A percentile compares a stretch with the other conserved stretches of the same genome.
phyloP scores from a whole-genome alignment of 2,113 vertebrate genomes.

The Nycticorax nycticorax region DNA sequence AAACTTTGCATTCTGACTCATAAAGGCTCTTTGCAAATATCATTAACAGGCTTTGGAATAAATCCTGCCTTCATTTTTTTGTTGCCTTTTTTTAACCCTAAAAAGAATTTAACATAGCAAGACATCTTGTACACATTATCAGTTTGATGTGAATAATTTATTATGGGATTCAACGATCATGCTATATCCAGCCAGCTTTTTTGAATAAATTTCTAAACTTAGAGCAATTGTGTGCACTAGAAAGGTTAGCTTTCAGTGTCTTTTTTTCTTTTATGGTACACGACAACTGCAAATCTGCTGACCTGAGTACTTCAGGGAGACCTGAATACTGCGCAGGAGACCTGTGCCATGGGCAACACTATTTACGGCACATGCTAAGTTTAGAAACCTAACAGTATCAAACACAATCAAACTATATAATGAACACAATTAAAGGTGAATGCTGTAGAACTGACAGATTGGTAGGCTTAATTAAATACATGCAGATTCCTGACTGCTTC shows the following conservation, averaged over 20 bases:
- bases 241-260: background rate
- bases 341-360: background rate
- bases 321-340: background rate
- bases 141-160: background rate
- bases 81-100: background rate
- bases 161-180: background rate
- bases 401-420: background rate
- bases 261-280: background rate
- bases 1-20: slow-evolving; percentile 46
- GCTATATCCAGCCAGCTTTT: background rate
- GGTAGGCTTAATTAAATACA: background rate
- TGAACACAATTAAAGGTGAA: slow-evolving; percentile 13
- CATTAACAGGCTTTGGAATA: slow-evolving; percentile 10
- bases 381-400: slow-evolving; percentile 3
- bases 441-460: background rate
- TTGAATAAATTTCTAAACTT: background rate
- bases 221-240: background rate
- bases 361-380: background rate
- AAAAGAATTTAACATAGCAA: background rate
- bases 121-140: background rate
- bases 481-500: background rate
- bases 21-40: slow-evolving; percentile 22
- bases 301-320: background rate
- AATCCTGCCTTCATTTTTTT: background rate
- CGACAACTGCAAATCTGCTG: slow-evolving; percentile 7